Percentiles rank a stretch among this genome's conserved stretches.
Conservation (phyloP, 2,113 vertebrate species). For the Entosphenus tridentatus region DNA sequence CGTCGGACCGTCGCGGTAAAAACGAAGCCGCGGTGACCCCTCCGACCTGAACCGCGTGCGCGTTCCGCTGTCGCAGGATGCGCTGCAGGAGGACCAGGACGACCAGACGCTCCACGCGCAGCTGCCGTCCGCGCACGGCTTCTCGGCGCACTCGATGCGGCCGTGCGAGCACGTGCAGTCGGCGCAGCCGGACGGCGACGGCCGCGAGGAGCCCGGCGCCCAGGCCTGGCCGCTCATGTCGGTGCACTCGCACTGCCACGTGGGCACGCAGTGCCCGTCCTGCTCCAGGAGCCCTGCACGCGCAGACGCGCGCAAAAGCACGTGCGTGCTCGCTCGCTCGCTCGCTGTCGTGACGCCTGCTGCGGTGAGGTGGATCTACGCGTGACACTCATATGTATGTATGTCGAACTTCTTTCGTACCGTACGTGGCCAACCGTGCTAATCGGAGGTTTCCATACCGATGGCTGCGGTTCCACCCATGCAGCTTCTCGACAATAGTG, state of each 20-base stretch:
- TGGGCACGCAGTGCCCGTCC: slow-evolving; percentile 31
- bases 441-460: too few species aligned
- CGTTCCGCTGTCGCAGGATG: slow-evolving; percentile 29
- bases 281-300: slow-evolving; percentile 30
- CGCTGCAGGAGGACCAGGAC: slow-evolving; percentile 44
- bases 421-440: too few species aligned
- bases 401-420: too few species aligned
- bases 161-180: slow-evolving; percentile 45
- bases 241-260: slow-evolving; percentile 42
- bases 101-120: slow-evolving; percentile 61
- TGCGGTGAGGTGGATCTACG: too few species aligned
- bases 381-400: too few species aligned
- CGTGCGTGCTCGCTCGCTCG: background rate
- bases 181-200: slow-evolving; percentile 28
- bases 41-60: slow-evolving; percentile 41
- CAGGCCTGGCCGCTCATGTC: slow-evolving; percentile 34
- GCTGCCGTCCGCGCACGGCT: slow-evolving; percentile 11
- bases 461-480: too few species aligned
- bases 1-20: too few species aligned
- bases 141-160: slow-evolving; percentile 34
- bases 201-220: slow-evolving; percentile 38
- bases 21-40: background rate
- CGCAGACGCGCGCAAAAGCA: background rate
- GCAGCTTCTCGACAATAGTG: too few species aligned
- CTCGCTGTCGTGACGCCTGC: too few species aligned